A percentile compares a stretch with the other conserved stretches of the same genome.
These are phyloP conservation scores for Dromiciops gliroides DNA, from an alignment of 2,113 vertebrate species.

Conservation along the genomic window DNA sequence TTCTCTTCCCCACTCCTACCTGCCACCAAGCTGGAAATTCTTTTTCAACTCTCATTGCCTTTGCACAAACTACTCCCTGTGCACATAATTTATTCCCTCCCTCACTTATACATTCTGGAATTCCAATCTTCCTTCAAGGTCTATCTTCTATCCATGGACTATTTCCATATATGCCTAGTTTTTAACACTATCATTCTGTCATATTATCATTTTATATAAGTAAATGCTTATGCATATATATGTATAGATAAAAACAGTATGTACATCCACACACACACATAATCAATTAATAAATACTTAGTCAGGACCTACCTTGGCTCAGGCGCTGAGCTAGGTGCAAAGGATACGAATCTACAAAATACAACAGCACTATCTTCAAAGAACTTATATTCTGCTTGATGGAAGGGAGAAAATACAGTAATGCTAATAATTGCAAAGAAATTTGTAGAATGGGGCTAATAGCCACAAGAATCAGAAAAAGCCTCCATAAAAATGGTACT, in stretches of 20 bases:
- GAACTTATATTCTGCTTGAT: neutral
- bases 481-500: neutral
- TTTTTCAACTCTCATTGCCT: neutral
- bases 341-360: neutral
- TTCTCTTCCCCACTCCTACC: neutral
- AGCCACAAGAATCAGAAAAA: neutral
- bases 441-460: neutral
- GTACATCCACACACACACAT: too few species aligned
- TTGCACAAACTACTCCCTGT: neutral
- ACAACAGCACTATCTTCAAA: neutral
- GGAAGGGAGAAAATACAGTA: neutral
- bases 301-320: neutral
- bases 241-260: too few species aligned
- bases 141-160: neutral
- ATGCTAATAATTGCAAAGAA: neutral
- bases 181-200: neutral
- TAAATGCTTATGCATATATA: too few species aligned
- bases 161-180: neutral
- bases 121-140: neutral
- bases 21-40: neutral
- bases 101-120: neutral
- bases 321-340: neutral
- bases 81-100: neutral
- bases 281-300: neutral
- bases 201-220: neutral